Conservation (phyloP, 2,113 vertebrate species). For the Corydoras sp. region DNA sequence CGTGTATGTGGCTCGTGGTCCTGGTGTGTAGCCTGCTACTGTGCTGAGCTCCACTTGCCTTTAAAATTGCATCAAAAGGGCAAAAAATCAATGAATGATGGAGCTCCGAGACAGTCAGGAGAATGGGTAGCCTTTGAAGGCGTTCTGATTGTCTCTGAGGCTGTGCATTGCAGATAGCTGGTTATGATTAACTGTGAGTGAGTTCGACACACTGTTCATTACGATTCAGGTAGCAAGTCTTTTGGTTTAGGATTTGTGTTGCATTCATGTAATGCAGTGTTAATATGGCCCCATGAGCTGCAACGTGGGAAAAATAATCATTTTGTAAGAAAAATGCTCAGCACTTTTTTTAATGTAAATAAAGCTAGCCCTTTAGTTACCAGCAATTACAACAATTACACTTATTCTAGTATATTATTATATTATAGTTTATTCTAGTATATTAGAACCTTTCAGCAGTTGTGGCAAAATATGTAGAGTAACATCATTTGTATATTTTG, state of each 20-base stretch:
- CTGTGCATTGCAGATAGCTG: constrained; percentile 18
- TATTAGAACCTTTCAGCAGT: too few relatives aligned
- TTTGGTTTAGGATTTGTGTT: neutral
- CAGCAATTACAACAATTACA: too few relatives aligned
- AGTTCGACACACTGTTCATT: neutral
- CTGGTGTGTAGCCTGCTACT: neutral
- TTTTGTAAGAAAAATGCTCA: too few relatives aligned
- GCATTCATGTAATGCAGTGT: neutral
- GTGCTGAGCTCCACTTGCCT: neutral
- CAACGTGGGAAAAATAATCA: neutral
- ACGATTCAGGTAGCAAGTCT: constrained; percentile 2
- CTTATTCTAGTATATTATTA: too few relatives aligned
- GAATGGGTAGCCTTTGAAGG: constrained; percentile 27
- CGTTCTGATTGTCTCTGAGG: constrained; percentile 12
- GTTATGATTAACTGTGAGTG: constrained; percentile 23
- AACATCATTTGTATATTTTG: too few relatives aligned
- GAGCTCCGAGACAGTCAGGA: constrained; percentile 17
- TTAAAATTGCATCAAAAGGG: constrained; percentile 35
- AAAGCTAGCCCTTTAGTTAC: too few relatives aligned
- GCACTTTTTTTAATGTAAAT: too few relatives aligned
- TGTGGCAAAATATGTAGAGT: too few relatives aligned
- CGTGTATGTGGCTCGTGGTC: neutral
- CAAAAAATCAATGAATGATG: constrained; percentile 39
- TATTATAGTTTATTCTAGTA: too few relatives aligned
- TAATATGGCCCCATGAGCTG: neutral